phyloP scores from a whole-genome alignment of 2,113 vertebrate genomes.

The Scomber colias region DNA sequence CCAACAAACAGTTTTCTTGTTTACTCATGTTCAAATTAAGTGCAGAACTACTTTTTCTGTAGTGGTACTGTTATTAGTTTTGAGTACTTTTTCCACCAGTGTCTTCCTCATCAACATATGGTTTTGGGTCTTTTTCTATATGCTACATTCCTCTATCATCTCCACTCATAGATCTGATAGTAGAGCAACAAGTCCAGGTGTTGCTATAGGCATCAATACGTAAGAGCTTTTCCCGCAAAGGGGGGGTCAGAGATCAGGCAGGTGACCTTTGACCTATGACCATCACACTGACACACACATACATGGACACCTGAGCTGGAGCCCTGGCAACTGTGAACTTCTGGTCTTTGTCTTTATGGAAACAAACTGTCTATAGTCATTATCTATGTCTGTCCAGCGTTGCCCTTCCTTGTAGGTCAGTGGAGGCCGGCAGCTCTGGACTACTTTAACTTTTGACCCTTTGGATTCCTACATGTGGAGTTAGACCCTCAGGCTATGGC shows the following conservation, averaged over 20 bases:
- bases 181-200: slow-evolving; percentile 41
- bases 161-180: slow-evolving; percentile 8
- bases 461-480: slow-evolving; percentile 45
- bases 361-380: slow-evolving; percentile 32
- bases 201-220: slow-evolving; percentile 26
- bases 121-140: not conserved
- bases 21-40: too few relatives aligned
- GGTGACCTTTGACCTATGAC: slow-evolving; percentile 53
- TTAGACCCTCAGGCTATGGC: slow-evolving; percentile 39
- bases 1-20: too few relatives aligned
- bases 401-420: slow-evolving; percentile 40
- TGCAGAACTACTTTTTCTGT: not conserved
- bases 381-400: slow-evolving; percentile 24
- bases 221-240: not conserved
- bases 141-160: slow-evolving; percentile 13
- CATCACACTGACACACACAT: slow-evolving; percentile 26
- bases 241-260: slow-evolving; percentile 45
- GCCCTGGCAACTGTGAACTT: slow-evolving; percentile 50
- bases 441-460: slow-evolving; percentile 61
- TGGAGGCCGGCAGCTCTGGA: slow-evolving; percentile 39
- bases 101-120: slow-evolving; percentile 12
- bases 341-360: slow-evolving; percentile 47
- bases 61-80: not conserved
- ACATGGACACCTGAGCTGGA: slow-evolving; percentile 36
- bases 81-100: not conserved